Evolutionary conservation across 2,797 vertebrate species (phyloP).

Genomic region (Avahi laniger): DNA sequence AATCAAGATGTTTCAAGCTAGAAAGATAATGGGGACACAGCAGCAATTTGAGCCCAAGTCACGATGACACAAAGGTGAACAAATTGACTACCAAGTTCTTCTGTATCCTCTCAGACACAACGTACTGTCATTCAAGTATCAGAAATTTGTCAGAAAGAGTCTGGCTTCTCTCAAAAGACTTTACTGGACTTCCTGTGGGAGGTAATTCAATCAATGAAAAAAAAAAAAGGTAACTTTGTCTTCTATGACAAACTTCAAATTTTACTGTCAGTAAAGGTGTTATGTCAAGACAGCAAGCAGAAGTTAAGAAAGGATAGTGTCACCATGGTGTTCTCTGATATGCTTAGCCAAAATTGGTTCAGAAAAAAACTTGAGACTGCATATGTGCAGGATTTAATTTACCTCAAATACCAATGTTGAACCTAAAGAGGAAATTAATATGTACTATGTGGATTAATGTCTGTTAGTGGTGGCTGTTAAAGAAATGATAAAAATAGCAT

Average conservation of each 20-base stretch:
- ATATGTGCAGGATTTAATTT: background rate
- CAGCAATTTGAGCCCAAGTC: background rate
- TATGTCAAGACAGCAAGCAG: background rate
- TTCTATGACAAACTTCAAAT: background rate
- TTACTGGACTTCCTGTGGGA: background rate
- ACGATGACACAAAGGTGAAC: background rate
- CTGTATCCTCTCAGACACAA: background rate
- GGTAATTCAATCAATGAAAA: background rate
- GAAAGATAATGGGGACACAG: background rate
- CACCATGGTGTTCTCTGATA: background rate
- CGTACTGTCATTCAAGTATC: background rate
- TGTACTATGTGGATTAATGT: background rate
- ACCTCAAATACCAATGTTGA: background rate
- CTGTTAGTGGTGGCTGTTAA: background rate
- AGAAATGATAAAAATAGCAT: background rate
- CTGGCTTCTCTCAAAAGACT: conserved; percentile 49
- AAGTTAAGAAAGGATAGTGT: background rate
- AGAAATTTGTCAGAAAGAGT: conserved; percentile 4
- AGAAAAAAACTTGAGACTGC: background rate
- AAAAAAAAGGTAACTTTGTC: background rate
- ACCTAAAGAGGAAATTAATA: background rate
- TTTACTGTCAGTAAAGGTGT: background rate
- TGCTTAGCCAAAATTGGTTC: background rate
- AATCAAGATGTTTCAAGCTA: background rate
- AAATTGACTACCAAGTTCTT: background rate